Conservation (phyloP, 2,113 vertebrate species). For the Scomber japonicus region DNA sequence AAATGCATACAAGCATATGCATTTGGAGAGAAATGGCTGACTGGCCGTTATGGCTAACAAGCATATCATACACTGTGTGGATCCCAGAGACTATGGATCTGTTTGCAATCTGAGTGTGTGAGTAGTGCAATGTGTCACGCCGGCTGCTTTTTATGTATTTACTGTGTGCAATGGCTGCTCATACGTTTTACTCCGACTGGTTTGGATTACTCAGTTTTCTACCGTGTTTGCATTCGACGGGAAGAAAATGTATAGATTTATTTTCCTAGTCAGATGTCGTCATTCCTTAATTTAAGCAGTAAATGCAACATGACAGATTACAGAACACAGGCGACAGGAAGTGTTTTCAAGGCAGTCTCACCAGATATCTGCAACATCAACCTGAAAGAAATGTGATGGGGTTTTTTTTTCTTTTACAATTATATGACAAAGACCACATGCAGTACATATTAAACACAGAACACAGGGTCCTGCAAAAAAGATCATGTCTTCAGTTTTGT, state of each 20-base stretch:
- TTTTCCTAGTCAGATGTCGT: slow-evolving; percentile 51
- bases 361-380: slow-evolving; percentile 2
- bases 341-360: slow-evolving; percentile 3
- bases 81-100: slow-evolving; percentile 62
- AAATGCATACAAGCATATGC: slow-evolving; percentile 68
- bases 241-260: slow-evolving; percentile 45
- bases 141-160: slow-evolving; percentile 66
- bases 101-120: slow-evolving; percentile 68
- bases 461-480: background rate
- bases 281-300: background rate
- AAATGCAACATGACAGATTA: slow-evolving; percentile 14
- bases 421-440: slow-evolving; percentile 17
- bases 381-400: background rate
- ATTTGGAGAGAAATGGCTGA: slow-evolving; percentile 64
- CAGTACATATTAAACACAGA: background rate
- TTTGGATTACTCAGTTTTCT: slow-evolving; percentile 48
- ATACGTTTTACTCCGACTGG: slow-evolving; percentile 40
- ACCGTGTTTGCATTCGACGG: slow-evolving; percentile 34
- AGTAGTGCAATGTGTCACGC: slow-evolving; percentile 59
- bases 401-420: background rate
- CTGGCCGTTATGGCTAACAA: slow-evolving; percentile 63
- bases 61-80: slow-evolving; percentile 57
- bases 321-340: background rate
- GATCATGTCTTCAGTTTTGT: background rate
- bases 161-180: slow-evolving; percentile 56